Percentiles rank a stretch among this genome's conserved stretches.
These are phyloP conservation scores for Tetramorium bicarinatum DNA, from an alignment of 2,888 invertebrate species.

Conservation along the genomic window DNA sequence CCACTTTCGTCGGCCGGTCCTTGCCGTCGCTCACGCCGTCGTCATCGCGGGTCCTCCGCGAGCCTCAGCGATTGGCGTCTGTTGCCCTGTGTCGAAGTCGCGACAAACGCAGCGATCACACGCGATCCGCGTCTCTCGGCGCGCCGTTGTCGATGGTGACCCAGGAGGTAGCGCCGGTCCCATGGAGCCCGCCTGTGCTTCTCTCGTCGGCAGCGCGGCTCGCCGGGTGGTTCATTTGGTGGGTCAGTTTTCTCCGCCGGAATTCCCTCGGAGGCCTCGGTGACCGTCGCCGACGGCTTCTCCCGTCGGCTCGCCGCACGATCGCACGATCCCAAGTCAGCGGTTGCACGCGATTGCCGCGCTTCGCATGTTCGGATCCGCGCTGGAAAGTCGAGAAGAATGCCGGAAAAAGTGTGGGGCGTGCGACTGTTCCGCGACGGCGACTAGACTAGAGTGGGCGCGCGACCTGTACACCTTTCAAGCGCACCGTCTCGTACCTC, in stretches of 20 bases:
- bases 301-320: slow-evolving; percentile 71
- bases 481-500: slow-evolving; percentile 30
- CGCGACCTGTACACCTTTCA: slow-evolving; percentile 3
- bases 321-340: slow-evolving; percentile 59
- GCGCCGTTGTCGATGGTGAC: slow-evolving; percentile 60
- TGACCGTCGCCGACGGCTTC: not conserved
- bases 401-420: not conserved
- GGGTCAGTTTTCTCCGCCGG: not conserved
- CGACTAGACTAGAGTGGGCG: not conserved
- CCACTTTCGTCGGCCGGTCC: not conserved
- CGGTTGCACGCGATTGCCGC: slow-evolving; percentile 45
- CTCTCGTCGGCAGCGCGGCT: slow-evolving; percentile 68
- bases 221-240: slow-evolving; percentile 71
- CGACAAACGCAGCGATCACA: slow-evolving; percentile 53
- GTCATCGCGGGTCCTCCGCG: slow-evolving; percentile 2
- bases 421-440: slow-evolving; percentile 8
- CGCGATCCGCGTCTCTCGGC: slow-evolving; percentile 52
- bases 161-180: slow-evolving; percentile 59
- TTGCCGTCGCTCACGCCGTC: slow-evolving; percentile 27
- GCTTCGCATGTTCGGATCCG: slow-evolving; percentile 45
- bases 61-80: not conserved
- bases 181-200: slow-evolving; percentile 74
- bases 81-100: not conserved
- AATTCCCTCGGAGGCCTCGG: not conserved
- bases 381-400: not conserved